phyloP scores from a whole-genome alignment of 2,113 vertebrate genomes.

The Phyllopteryx taeniolatus region DNA sequence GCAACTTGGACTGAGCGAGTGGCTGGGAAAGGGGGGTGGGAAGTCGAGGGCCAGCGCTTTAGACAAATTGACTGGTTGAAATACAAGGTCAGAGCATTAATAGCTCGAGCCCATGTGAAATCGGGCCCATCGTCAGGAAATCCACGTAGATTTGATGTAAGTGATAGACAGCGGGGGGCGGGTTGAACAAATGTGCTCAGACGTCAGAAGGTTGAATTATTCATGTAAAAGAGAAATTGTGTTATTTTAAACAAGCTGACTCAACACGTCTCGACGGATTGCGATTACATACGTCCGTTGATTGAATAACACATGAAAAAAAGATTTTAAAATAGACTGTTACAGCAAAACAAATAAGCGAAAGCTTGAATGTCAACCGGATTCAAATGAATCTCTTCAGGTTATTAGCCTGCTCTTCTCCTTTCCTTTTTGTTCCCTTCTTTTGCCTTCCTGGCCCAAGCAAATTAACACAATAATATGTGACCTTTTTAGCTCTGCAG shows the following conservation, averaged over 20 bases:
- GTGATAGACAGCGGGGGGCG: slow-evolving; percentile 17
- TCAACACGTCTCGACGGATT: not conserved
- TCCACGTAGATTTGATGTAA: slow-evolving; percentile 52
- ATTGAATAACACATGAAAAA: not conserved
- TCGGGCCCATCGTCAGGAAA: slow-evolving; percentile 57
- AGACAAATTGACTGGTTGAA: slow-evolving; percentile 65
- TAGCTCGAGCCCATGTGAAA: slow-evolving; percentile 63
- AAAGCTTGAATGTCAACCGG: slow-evolving; percentile 17
- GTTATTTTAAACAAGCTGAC: not conserved
- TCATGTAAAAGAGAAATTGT: slow-evolving; percentile 9
- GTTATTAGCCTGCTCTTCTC: not conserved
- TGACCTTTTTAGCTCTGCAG: slow-evolving; percentile 7
- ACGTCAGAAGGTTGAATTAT: slow-evolving; percentile 13
- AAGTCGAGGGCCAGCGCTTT: slow-evolving; percentile 41
- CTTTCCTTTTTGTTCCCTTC: not conserved
- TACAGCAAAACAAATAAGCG: slow-evolving; percentile 13
- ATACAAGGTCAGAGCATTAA: slow-evolving; percentile 69
- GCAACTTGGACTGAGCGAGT: slow-evolving; percentile 21
- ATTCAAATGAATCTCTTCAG: slow-evolving; percentile 13
- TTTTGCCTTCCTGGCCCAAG: not conserved
- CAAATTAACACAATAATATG: not conserved
- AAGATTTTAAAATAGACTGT: not conserved
- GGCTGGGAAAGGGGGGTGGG: slow-evolving; percentile 17
- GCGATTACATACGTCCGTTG: not conserved
- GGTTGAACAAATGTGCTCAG: slow-evolving; percentile 4